Evolutionary conservation across 1,140 invertebrate genomes (phyloP), one percentile per base, ranked within the genome.

Genomic region (Halesus radiatus): DNA sequence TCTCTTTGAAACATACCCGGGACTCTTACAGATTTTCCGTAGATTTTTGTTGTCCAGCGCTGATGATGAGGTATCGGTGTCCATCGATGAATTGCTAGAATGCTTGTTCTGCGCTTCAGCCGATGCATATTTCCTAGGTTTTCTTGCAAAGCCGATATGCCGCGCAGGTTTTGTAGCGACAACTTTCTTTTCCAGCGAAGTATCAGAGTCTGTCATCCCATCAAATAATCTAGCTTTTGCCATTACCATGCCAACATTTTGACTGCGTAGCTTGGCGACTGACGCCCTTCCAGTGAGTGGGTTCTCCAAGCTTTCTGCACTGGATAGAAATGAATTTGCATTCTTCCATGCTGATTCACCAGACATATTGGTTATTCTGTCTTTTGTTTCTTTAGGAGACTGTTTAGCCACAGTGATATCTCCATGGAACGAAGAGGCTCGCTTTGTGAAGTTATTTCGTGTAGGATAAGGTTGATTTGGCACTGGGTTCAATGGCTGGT

Each of bases 171-270:
- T 81, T 6, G 52, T 76, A 22, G 18, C n/a, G 13, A 79, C 54
- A 0, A 80, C 52, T 62, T 74, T 81, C 53, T 83, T 83, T 62
- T 83, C 82, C 18, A 80, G 4, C 10, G 82, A 83, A 16, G 56
- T 79, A 66, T 83, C 82, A 15, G 82, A 83, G 74, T 83, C 82
- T 13, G 85, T 87, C 50, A 91, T 86, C 8, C 89, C 89, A 82
- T 93, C 92, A 83, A 94, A 94, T 5, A 93, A 85, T 84, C 91
- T 92, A 0, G 92, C 92, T 87, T 93, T 93, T 0, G 91, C 92
- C 45, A 93, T 82, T 0, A 94, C 93, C 92, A 93, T 93, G 6
- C 93, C 93, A 10, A 92, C 92, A 84, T 94, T 94, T 85, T 93
- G 92, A 45, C 88, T 89, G 52, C 92, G 86, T 6, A 94, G 84